Conservation (phyloP, 2,797 vertebrate genomes). For the Poecilia gillii region DNA sequence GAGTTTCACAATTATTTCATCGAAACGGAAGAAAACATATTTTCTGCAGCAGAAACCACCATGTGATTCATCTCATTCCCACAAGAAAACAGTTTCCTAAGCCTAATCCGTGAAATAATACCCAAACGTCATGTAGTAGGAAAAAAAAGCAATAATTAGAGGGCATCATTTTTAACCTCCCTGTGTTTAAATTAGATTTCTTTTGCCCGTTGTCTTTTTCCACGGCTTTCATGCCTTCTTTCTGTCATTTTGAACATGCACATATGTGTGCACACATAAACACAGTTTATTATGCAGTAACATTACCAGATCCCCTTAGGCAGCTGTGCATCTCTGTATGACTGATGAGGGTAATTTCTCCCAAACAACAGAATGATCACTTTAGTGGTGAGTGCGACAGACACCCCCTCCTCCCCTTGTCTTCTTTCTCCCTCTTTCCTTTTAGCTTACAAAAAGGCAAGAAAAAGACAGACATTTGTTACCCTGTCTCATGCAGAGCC, state of each 20-base stretch:
- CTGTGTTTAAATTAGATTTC: slow-evolving; percentile 68
- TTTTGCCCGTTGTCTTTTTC: slow-evolving; percentile 69
- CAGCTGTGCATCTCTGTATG: slow-evolving; percentile 85
- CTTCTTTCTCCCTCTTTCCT: slow-evolving; percentile 52
- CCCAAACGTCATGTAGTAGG: slow-evolving; percentile 42
- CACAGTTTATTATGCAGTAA: slow-evolving; percentile 81
- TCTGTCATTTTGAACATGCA: slow-evolving; percentile 31
- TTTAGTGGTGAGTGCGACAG: slow-evolving; percentile 73
- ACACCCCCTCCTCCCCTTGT: slow-evolving; percentile 52
- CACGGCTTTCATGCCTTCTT: slow-evolving; percentile 29
- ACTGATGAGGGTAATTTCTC: slow-evolving; percentile 89
- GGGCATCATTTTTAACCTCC: slow-evolving; percentile 63
- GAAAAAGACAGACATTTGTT: slow-evolving; percentile 64
- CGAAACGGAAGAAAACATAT: slow-evolving; percentile 35
- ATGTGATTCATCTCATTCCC: slow-evolving; percentile 44
- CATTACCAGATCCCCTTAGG: slow-evolving; percentile 81
- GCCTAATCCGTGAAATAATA: slow-evolving; percentile 62
- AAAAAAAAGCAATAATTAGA: slow-evolving; percentile 60
- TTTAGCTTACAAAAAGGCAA: slow-evolving; percentile 53
- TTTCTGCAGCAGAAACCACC: slow-evolving; percentile 26
- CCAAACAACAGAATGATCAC: slow-evolving; percentile 86
- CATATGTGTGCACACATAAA: slow-evolving; percentile 44
- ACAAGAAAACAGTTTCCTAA: slow-evolving; percentile 47
- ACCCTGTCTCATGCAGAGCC: slow-evolving; percentile 60
- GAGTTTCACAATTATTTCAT: slow-evolving; percentile 38